Base-by-base conservation (phyloP, 1,140 invertebrate genomes). In the Drosophila truncata region DNA sequence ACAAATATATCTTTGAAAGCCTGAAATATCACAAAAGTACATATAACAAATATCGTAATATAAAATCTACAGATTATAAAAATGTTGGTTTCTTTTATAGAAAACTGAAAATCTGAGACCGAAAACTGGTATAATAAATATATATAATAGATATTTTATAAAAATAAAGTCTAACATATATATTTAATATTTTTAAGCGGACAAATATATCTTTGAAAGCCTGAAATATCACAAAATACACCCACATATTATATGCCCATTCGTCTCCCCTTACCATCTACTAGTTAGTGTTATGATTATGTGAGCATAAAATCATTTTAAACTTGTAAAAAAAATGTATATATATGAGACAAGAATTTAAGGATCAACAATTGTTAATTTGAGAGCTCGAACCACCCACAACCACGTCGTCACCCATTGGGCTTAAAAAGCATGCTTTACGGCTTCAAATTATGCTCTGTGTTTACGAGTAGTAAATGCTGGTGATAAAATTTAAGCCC, bases 391-490 rank as follows among this genome's bases (percentile, higher is more conserved):
- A 54, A 35, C 35, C 25, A 50, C 14, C 14, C 25, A 16, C 25
- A 4, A 13, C 13, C 7, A 1, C 46, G 13, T 10, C 46, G 2
- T 10, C n/a, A 10, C 11, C 10, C 7, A 25, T 7, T 0, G 18
- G 27, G 18, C 18, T 16, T 4, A 13, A 54, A 54, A 35, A 16
- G 18, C 31, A 9, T 23, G 50, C 18, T 54, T 54, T 54, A 54
- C 14, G 33, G 50, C 31, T 18, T 13, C 18, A n/a, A 54, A 54
- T 35, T 35, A 54, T 54, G 50, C 31, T 25, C 20, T n/a, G 52
- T 37, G 52, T 55, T 55, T 55, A 55, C 33, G 52, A 55, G 52
- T 55, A 55, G 52, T 55, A 55, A 55, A 55, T 55, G 52, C 9
- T 37, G 52, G 52, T 37, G 52, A 55, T 55, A 55, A 55, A 55